Evolutionary conservation across 2,888 invertebrate genomes (phyloP).

Genomic region (Meteorus cinctellus): DNA sequence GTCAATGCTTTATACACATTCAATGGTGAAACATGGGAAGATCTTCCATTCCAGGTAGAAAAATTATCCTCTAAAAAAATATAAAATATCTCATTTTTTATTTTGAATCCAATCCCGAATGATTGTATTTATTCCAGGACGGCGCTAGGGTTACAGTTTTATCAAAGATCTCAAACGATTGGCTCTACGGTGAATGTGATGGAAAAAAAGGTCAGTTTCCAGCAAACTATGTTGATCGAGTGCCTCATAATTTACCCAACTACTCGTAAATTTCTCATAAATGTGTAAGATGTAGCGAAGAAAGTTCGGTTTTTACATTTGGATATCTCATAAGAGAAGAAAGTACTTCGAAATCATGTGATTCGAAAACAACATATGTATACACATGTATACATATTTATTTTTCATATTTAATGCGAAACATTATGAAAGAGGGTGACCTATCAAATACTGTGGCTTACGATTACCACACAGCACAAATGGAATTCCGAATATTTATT

Average conservation of each 20-base stretch:
- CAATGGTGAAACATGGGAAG: slow-evolving; percentile 77
- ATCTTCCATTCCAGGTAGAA: slow-evolving; percentile 76
- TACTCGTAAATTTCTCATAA: slow-evolving; percentile 43
- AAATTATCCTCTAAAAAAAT: background rate
- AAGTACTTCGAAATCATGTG: slow-evolving; percentile 17
- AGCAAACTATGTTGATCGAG: slow-evolving; percentile 81
- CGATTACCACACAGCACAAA: background rate
- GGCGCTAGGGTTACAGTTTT: slow-evolving; percentile 79
- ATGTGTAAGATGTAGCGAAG: background rate
- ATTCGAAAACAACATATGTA: background rate
- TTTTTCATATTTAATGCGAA: background rate
- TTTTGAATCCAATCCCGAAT: background rate
- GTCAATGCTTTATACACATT: slow-evolving; percentile 85
- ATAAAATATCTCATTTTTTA: background rate
- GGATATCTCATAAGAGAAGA: background rate
- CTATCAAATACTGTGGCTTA: background rate
- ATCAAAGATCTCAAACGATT: slow-evolving; percentile 83
- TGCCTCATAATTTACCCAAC: slow-evolving; percentile 73
- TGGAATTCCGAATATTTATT: background rate
- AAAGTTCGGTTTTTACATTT: background rate
- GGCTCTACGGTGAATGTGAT: slow-evolving; percentile 84
- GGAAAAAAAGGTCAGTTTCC: slow-evolving; percentile 86
- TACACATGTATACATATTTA: background rate
- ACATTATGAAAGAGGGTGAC: background rate
- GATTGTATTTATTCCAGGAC: slow-evolving; percentile 71